Base-by-base conservation (phyloP, 2,797 vertebrate genomes). In the Falco novaeseelandiae region DNA sequence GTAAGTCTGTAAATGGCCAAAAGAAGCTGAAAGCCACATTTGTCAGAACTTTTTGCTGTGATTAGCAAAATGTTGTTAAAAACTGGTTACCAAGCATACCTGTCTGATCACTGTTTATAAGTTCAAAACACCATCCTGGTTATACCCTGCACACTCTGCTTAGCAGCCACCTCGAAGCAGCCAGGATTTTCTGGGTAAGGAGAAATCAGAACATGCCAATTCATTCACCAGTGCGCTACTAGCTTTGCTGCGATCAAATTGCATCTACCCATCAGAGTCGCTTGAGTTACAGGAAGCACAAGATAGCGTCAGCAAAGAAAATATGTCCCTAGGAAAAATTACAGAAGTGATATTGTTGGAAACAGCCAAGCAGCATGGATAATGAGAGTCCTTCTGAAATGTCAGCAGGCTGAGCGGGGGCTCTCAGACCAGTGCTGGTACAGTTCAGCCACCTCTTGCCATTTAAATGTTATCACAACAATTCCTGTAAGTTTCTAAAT, bases 381-480 rank as follows among this genome's bases (percentile, higher is more conserved):
- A 96, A 76, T 44, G 38, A 42, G 66, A 95, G 70, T 58, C 72
- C 70, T 81, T 18, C 83, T 62, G 72, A 97, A 96, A 94, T 73
- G 72, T 49, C 89, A 92, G 63, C 6, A 27, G 57, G 85, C 55
- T 94, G 51, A 96, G 40, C 6, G 1, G 51, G 89, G 65, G 54
- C 70, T 94, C 94, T 40, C 74, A 70, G 81, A 65, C 46, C 71
- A 83, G 27, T 40, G 55, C 29, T 87, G 27, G 42, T 36, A 63
- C 51, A 49, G 83, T 95, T 95, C 92, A 96, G 81, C 79, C 74
- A 76, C 48, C 48, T 95, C 70, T 90, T 96, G 93, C 96, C 90
- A 95, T 97, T 97, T 96, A 97, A 97, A 93, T 85, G 77, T 52
- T 96, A 95, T 77, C 83, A 78, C 77, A 86, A 93, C 66, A 93